Conservation (phyloP, 1,140 invertebrate genomes). For the Gryon sp. region DNA sequence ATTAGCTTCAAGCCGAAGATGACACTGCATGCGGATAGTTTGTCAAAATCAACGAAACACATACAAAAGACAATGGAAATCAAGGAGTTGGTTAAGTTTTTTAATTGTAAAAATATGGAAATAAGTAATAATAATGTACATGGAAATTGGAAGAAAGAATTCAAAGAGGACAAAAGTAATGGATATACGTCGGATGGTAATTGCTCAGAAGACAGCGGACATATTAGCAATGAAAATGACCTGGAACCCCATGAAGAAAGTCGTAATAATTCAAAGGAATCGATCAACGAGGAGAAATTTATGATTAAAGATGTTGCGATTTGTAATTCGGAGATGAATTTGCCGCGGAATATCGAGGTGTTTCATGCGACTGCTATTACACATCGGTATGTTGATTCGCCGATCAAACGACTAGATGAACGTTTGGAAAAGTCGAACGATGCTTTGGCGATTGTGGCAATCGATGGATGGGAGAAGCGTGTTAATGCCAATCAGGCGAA, state of each 20-base stretch:
- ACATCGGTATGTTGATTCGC: constrained; percentile 35
- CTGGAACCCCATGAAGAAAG: constrained; percentile 56
- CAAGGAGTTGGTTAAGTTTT: constrained; percentile 77
- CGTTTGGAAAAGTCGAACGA: constrained; percentile 16
- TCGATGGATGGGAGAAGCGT: constrained; percentile 67
- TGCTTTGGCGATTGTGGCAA: constrained; percentile 42
- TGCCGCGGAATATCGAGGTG: constrained; percentile 65
- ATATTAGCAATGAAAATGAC: constrained; percentile 86
- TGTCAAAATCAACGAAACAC: constrained; percentile 10
- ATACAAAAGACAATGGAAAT: constrained; percentile 68
- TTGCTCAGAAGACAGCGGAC: constrained; percentile 87
- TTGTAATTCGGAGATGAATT: constrained; percentile 66
- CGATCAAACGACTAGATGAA: constrained; percentile 23
- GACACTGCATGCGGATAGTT: background rate
- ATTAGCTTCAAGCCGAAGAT: constrained; percentile 17
- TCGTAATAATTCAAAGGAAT: constrained; percentile 36
- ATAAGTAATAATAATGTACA: constrained; percentile 41
- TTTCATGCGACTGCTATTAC: constrained; percentile 66
- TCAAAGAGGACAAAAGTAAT: constrained; percentile 69
- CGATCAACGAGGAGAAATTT: constrained; percentile 64
- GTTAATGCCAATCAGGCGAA: constrained; percentile 31
- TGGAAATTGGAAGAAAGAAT: constrained; percentile 64
- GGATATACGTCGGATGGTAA: constrained; percentile 76
- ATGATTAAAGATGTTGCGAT: constrained; percentile 69
- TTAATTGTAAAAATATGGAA: constrained; percentile 76